Evolutionary conservation across 2,797 vertebrate species (phyloP).

Genomic region (Pachyuromys duprasi): DNA sequence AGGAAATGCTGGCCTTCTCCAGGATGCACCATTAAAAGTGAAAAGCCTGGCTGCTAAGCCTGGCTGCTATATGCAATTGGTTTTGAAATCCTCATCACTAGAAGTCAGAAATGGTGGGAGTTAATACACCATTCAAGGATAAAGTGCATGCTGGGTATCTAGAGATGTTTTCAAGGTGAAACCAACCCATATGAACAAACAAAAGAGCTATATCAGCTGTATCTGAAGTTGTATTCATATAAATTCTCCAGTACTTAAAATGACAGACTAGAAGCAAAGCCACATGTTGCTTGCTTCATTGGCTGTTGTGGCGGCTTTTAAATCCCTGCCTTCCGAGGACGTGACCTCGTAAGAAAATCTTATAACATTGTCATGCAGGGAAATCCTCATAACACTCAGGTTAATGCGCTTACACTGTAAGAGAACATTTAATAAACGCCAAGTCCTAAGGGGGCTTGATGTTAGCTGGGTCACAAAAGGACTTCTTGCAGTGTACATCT

Average conservation of each 20-base stretch:
- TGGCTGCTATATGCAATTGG: slow-evolving; percentile 27
- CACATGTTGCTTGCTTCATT: slow-evolving; percentile 66
- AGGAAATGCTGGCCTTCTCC: background rate
- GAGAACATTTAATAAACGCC: slow-evolving; percentile 58
- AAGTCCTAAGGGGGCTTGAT: slow-evolving; percentile 19
- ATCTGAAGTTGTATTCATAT: slow-evolving; percentile 43
- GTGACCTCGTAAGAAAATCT: slow-evolving; percentile 79
- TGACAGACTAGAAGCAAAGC: slow-evolving; percentile 68
- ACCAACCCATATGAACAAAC: slow-evolving; percentile 70
- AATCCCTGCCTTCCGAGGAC: slow-evolving; percentile 77
- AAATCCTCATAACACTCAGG: slow-evolving; percentile 61
- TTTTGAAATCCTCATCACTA: slow-evolving; percentile 74
- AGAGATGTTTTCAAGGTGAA: slow-evolving; percentile 75
- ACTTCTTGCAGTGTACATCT: slow-evolving; percentile 63
- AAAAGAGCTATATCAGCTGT: slow-evolving; percentile 60
- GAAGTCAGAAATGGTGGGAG: slow-evolving; percentile 70
- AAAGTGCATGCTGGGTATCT: slow-evolving; percentile 57
- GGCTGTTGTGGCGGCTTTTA: slow-evolving; percentile 58
- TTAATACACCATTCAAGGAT: slow-evolving; percentile 55
- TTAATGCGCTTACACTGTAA: slow-evolving; percentile 61
- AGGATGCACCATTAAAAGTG: slow-evolving; percentile 61
- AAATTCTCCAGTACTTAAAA: slow-evolving; percentile 71
- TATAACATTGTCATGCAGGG: slow-evolving; percentile 72
- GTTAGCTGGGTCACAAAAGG: background rate
- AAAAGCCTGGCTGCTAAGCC: slow-evolving; percentile 57